phyloP scores from a whole-genome alignment of 64 coral and sea anemone species.

The Trachythela sp. region DNA sequence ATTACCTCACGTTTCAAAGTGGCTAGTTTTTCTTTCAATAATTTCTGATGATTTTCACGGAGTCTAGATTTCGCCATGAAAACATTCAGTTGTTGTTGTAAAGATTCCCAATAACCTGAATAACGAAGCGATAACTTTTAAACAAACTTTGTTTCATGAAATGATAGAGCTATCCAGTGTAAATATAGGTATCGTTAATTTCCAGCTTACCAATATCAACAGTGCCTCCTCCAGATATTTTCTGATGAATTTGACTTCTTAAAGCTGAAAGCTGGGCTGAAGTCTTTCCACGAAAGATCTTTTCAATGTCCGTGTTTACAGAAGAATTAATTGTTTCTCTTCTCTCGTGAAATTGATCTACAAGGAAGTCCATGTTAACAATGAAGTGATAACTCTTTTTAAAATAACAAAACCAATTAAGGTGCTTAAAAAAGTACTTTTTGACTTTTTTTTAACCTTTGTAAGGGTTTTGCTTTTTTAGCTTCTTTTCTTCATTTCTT shows the following conservation, averaged over 20 bases:
- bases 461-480: constrained; percentile 62
- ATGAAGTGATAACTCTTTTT: neutral
- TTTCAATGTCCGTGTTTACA: constrained; percentile 80
- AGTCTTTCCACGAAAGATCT: constrained; percentile 76
- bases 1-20: constrained; percentile 77
- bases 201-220: constrained; percentile 84
- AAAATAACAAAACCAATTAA: too few species aligned
- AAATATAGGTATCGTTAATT: neutral
- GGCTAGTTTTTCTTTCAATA: constrained; percentile 74
- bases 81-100: constrained; percentile 66
- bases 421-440: too few species aligned
- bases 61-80: constrained; percentile 86
- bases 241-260: constrained; percentile 80
- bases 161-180: neutral
- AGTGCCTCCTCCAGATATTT: constrained; percentile 84
- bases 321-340: constrained; percentile 81
- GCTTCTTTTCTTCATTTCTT: constrained; percentile 74
- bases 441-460: constrained; percentile 32
- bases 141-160: neutral
- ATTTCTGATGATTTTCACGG: constrained; percentile 73
- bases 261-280: constrained; percentile 73
- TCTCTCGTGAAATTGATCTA: constrained; percentile 66
- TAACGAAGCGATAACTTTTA: neutral
- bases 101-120: constrained; percentile 92
- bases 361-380: neutral